These are phyloP conservation scores for Zaprionus gabonicus DNA, from an alignment of 1,140 invertebrate species.

Conservation along the genomic window DNA sequence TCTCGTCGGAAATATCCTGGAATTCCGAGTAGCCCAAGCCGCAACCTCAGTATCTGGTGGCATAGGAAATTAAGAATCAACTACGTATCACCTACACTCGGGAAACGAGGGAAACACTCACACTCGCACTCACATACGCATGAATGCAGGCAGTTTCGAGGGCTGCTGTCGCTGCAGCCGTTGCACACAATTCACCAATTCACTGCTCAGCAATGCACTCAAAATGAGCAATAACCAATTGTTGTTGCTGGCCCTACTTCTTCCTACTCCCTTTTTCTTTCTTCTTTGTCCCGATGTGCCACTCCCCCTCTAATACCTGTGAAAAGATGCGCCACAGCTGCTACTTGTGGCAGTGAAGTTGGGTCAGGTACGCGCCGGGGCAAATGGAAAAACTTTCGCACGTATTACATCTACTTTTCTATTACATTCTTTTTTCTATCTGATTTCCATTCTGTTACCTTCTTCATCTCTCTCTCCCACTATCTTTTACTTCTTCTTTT, in stretches of 20 bases:
- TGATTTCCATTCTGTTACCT: conserved; percentile 52
- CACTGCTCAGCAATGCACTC: conserved; percentile 37
- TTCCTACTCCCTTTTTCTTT: no score
- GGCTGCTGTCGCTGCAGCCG: conserved; percentile 30
- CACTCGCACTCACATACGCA: not conserved
- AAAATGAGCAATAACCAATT: conserved; percentile 71
- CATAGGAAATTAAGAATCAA: conserved; percentile 72
- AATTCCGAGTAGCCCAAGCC: conserved; percentile 11
- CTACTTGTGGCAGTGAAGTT: conserved; percentile 38
- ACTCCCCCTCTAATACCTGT: conserved; percentile 6
- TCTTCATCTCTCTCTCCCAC: not conserved
- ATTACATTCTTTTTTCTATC: conserved; percentile 58
- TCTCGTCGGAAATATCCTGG: conserved; percentile 36
- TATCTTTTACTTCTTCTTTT: conserved; percentile 27
- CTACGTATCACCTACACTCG: conserved; percentile 20
- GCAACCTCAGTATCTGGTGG: conserved; percentile 19
- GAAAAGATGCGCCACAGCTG: conserved; percentile 25
- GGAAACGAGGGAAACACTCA: not conserved
- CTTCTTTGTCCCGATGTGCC: not conserved
- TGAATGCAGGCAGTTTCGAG: not conserved
- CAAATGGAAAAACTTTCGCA: conserved; percentile 82
- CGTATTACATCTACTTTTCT: conserved; percentile 78
- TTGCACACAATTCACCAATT: conserved; percentile 11
- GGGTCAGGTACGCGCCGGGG: conserved; percentile 48
- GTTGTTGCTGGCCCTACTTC: conserved; percentile 6